Evolutionary conservation across 2,113 vertebrate genomes (phyloP).

Genomic region (Austrofundulus limnaeus): DNA sequence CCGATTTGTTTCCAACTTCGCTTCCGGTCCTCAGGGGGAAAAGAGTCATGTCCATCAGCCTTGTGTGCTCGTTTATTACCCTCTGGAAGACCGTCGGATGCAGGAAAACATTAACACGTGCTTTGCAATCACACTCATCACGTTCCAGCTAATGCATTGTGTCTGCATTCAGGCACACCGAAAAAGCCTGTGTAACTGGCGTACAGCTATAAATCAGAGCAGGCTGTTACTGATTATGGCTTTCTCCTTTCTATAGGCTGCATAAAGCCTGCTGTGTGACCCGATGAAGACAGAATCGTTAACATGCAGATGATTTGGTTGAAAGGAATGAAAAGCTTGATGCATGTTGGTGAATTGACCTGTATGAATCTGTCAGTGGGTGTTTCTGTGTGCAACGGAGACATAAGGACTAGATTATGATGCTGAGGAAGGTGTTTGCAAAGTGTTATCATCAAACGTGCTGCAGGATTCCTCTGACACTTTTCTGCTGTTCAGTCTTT

Average conservation of each 20-base stretch:
- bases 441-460: constrained; percentile 48
- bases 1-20: constrained; percentile 6
- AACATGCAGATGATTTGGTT: constrained; percentile 35
- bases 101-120: constrained; percentile 26
- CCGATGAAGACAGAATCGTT: constrained; percentile 45
- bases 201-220: constrained; percentile 62
- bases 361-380: constrained; percentile 24
- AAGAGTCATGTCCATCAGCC: constrained; percentile 11
- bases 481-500: constrained; percentile 29
- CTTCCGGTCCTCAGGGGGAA: constrained; percentile 18
- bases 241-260: constrained; percentile 40
- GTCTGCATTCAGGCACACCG: constrained; percentile 15
- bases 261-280: constrained; percentile 54
- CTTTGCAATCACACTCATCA: constrained; percentile 24
- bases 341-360: constrained; percentile 47
- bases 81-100: constrained; percentile 17
- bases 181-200: constrained; percentile 20
- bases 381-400: neutral
- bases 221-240: constrained; percentile 57
- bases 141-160: constrained; percentile 10
- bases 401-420: constrained; percentile 42
- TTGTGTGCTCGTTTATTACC: constrained; percentile 32
- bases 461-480: constrained; percentile 59
- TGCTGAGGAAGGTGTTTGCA: constrained; percentile 56
- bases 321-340: constrained; percentile 45